These are phyloP conservation scores for Nasonovia ribisnigri DNA, from an alignment of 2,888 invertebrate genomes.

Conservation along the genomic window DNA sequence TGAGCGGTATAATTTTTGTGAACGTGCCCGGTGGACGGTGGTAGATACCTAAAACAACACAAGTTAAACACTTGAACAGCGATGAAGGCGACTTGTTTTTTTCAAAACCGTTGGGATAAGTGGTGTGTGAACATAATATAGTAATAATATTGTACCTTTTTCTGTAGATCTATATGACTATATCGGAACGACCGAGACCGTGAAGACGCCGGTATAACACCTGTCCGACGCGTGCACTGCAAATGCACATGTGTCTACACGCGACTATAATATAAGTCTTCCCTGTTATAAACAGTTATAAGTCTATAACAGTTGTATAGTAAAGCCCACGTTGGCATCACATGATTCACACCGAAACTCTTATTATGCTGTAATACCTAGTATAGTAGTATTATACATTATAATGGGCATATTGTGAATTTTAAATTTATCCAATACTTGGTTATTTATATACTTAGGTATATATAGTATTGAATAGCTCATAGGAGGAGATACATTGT, in stretches of 20 bases:
- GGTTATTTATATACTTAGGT: neutral
- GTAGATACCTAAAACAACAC: neutral
- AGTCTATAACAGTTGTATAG: neutral
- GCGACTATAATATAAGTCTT: neutral
- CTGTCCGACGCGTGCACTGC: neutral
- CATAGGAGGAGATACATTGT: too few relatives aligned
- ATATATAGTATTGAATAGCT: too few relatives aligned
- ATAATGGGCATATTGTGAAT: neutral
- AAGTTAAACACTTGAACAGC: neutral
- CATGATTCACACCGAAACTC: neutral
- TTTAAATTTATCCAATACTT: neutral
- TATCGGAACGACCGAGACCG: neutral
- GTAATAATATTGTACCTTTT: neutral
- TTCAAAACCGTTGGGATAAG: neutral
- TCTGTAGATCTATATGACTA: neutral
- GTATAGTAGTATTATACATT: neutral
- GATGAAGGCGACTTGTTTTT: neutral
- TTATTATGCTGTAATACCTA: neutral
- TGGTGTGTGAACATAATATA: neutral
- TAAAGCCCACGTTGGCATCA: neutral
- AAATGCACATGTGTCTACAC: neutral
- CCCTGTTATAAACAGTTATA: too few relatives aligned
- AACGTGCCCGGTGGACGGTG: neutral
- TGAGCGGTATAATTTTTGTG: neutral
- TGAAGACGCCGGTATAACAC: neutral